A percentile compares a stretch with the other conserved stretches of the same genome.
Conservation (phyloP, 2,113 vertebrate species). For the Stigmatopora nigra region DNA sequence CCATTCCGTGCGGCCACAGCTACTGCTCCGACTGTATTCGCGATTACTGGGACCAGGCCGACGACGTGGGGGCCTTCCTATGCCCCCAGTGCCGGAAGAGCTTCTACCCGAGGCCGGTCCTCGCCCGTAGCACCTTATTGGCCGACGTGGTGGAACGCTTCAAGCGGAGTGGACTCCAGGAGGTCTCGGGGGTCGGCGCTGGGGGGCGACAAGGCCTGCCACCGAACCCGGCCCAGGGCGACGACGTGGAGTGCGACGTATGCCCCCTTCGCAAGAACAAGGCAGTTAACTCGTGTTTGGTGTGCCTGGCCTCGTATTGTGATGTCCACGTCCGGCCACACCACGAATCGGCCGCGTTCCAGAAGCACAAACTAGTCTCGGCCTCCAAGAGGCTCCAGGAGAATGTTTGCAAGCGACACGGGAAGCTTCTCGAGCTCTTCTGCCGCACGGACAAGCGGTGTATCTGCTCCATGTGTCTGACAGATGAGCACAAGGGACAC, state of each 20-base stretch:
- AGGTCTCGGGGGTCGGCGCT: not conserved
- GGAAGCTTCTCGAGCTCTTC: slow-evolving; percentile 72
- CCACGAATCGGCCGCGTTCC: slow-evolving; percentile 83
- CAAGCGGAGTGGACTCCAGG: slow-evolving; percentile 43
- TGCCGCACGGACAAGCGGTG: slow-evolving; percentile 67
- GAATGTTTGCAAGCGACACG: slow-evolving; percentile 62
- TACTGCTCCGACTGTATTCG: slow-evolving; percentile 67
- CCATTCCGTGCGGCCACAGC: slow-evolving; percentile 72
- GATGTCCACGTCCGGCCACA: slow-evolving; percentile 90
- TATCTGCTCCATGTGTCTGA: slow-evolving; percentile 72
- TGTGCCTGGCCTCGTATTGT: slow-evolving; percentile 92
- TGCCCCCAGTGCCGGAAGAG: slow-evolving; percentile 70
- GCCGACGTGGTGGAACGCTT: slow-evolving; percentile 71
- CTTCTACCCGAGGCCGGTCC: slow-evolving; percentile 66
- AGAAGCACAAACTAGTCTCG: slow-evolving; percentile 84
- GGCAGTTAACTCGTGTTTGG: slow-evolving; percentile 86
- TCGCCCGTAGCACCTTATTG: slow-evolving; percentile 68
- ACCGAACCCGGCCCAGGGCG: slow-evolving; percentile 40
- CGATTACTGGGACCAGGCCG: slow-evolving; percentile 72
- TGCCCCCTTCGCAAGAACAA: slow-evolving; percentile 84
- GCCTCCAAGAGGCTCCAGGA: slow-evolving; percentile 61
- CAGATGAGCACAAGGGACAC: slow-evolving; percentile 69
- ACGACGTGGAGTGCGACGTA: slow-evolving; percentile 78
- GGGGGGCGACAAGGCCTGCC: not conserved
- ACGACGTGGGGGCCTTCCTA: slow-evolving; percentile 56